Evolutionary conservation across 2,113 vertebrate species (phyloP).

Genomic region (Tupaia chinensis): DNA sequence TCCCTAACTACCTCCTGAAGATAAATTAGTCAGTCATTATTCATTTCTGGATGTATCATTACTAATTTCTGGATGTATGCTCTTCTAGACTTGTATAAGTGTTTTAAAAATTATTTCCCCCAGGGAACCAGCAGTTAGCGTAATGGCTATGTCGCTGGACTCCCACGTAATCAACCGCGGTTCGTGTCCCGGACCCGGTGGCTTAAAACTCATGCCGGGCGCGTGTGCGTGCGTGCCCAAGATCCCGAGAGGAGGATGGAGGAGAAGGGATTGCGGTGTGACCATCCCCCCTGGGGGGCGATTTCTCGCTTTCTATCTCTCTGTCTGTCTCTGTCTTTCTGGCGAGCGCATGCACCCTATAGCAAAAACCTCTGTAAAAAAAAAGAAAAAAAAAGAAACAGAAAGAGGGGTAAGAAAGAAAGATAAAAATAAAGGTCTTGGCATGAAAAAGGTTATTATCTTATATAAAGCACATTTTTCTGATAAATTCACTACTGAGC

Average conservation of each 20-base stretch:
- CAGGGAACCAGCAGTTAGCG: background rate
- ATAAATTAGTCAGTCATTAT: background rate
- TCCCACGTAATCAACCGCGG: no score
- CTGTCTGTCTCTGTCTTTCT: no score
- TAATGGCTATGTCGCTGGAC: no score
- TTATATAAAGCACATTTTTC: background rate
- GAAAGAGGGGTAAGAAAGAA: background rate
- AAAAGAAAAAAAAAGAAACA: background rate
- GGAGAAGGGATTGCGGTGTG: no score
- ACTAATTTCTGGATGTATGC: background rate
- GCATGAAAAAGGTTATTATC: background rate
- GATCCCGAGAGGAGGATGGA: no score
- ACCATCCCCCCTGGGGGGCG: no score
- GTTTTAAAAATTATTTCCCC: conserved; percentile 9
- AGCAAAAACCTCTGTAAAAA: background rate
- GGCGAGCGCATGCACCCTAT: no score
- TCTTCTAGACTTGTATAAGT: background rate
- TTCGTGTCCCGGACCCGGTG: no score
- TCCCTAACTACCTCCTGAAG: background rate
- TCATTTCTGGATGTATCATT: background rate
- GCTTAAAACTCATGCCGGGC: no score
- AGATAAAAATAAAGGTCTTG: background rate
- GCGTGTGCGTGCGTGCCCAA: no score
- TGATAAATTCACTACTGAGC: background rate
- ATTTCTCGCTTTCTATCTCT: no score